phyloP scores from a whole-genome alignment of 2,888 invertebrate genomes.

The Junonia oenone region DNA sequence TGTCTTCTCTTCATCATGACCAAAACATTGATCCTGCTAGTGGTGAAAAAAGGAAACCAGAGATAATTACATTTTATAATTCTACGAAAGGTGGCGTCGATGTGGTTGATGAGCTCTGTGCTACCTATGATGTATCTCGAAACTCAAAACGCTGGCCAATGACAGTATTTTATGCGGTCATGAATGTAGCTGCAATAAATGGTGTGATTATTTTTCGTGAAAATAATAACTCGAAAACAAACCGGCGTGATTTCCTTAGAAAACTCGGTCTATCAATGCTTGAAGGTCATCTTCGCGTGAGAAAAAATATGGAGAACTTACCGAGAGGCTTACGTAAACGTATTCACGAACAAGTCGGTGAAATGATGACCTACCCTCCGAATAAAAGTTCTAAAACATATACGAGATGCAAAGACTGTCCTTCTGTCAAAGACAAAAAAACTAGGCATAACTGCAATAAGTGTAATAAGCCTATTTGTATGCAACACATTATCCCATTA shows the following conservation, averaged over 20 bases:
- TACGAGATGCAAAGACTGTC: slow-evolving; percentile 22
- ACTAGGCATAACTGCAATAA: slow-evolving; percentile 16
- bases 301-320: slow-evolving; percentile 16
- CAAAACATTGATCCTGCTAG: slow-evolving; percentile 34
- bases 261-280: slow-evolving; percentile 19
- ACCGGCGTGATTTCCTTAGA: slow-evolving; percentile 14
- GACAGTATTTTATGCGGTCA: slow-evolving; percentile 28
- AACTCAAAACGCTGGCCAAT: slow-evolving; percentile 6
- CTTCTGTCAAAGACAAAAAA: slow-evolving; percentile 20
- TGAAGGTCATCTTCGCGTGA: slow-evolving; percentile 8
- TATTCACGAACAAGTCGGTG: slow-evolving; percentile 19
- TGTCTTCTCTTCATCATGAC: slow-evolving; percentile 37
- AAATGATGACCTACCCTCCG: slow-evolving; percentile 12
- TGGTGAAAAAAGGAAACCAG: slow-evolving; percentile 33
- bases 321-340: slow-evolving; percentile 17
- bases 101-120: slow-evolving; percentile 29
- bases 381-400: slow-evolving; percentile 12
- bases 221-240: slow-evolving; percentile 19
- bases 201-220: slow-evolving; percentile 24
- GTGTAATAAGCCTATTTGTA: slow-evolving; percentile 24
- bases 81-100: slow-evolving; percentile 24
- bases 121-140: slow-evolving; percentile 26
- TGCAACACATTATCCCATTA: slow-evolving; percentile 20
- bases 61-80: slow-evolving; percentile 33
- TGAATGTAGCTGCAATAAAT: slow-evolving; percentile 32